Base-by-base conservation (phyloP, 2,797 vertebrate species). In the Phaenicophaeus curvirostris region DNA sequence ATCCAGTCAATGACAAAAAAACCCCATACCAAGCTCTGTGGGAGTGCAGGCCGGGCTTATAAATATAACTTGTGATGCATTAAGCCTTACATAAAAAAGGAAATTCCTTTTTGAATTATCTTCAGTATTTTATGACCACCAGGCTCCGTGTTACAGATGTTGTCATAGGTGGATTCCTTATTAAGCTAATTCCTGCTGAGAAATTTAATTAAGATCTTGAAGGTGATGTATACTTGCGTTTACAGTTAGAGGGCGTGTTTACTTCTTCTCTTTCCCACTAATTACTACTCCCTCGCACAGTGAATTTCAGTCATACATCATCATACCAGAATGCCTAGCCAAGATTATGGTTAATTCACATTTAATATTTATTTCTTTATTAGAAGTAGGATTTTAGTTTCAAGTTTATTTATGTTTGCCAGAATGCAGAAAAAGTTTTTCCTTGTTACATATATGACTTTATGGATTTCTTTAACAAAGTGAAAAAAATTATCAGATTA, bases 191-290 rank as follows among this genome's bases (percentile, higher is more conserved):
- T 89, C 51, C 42, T 86, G 44, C 23, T 53, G 31, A 81, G 83
- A 81, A 94, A 84, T 66, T 39, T 81, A 93, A 90, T 93, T 87
- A 78, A 78, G 58, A 68, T 53, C 53, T 82, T 80, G 57, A 74
- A 87, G 55, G 46, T 62, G 57, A 67, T 83, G n/a, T 42, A 72
- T 87, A 33, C 21, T 53, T 67, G 13, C 4, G 10, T 58, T 92
- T 86, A 84, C 44, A 68, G 15, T 62, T 93, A 80, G 87, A 87
- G 75, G 7, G 54, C 23, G 16, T 30, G 31, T 81, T 84, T 94
- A 42, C 50, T 15, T 17, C 25, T 59, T 80, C 13, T 58, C 88
- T 65, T 53, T 24, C 16, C 9, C 71, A 18, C 35, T 65, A 68
- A 78, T 50, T 71, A 46, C 31, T n/a, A 35, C 4, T 54, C 23